Percentiles rank a stretch among this genome's conserved stretches.
These are phyloP conservation scores for Patella caerulea DNA, from an alignment of 2,888 invertebrate species.

Conservation along the genomic window DNA sequence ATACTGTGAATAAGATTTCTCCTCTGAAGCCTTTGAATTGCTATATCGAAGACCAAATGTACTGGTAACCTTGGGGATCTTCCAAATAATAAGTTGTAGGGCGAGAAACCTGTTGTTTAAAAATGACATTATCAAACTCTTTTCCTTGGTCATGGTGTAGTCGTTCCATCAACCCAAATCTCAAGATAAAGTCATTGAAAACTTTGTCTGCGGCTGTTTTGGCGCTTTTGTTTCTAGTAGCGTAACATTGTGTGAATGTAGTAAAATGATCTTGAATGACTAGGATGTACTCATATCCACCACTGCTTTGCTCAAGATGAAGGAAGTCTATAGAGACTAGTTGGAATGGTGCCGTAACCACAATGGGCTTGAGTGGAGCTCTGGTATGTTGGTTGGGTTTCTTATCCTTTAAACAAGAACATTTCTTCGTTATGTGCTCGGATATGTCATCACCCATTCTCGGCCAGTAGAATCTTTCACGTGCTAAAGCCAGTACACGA, in stretches of 20 bases:
- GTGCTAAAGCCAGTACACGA: conserved; percentile 2
- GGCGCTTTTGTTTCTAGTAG: conserved; percentile 22
- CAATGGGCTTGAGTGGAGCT: conserved; percentile 26
- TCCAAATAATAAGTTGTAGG: conserved; percentile 14
- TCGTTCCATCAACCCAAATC: conserved; percentile 19
- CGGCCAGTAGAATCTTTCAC: conserved; percentile 21
- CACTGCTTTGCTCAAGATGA: conserved; percentile 34
- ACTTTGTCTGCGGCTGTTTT: conserved; percentile 21
- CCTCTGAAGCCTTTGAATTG: not conserved
- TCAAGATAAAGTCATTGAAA: conserved; percentile 22
- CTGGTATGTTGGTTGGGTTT: not conserved
- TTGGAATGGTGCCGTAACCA: conserved; percentile 32
- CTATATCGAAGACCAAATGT: conserved; percentile 11
- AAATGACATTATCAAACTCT: conserved; percentile 25
- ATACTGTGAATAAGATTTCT: not conserved
- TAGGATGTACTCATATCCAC: conserved; percentile 24
- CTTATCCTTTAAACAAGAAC: conserved; percentile 24
- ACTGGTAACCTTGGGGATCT: conserved; percentile 14
- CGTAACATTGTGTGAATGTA: conserved; percentile 23
- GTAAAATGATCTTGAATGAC: conserved; percentile 24
- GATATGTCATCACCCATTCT: conserved; percentile 22
- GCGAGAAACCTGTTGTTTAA: not conserved
- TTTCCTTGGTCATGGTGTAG: conserved; percentile 25
- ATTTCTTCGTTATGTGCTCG: conserved; percentile 20
- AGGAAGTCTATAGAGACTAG: conserved; percentile 39